Base-by-base conservation (phyloP, 2,113 vertebrate genomes). In the Panthera tigris region DNA sequence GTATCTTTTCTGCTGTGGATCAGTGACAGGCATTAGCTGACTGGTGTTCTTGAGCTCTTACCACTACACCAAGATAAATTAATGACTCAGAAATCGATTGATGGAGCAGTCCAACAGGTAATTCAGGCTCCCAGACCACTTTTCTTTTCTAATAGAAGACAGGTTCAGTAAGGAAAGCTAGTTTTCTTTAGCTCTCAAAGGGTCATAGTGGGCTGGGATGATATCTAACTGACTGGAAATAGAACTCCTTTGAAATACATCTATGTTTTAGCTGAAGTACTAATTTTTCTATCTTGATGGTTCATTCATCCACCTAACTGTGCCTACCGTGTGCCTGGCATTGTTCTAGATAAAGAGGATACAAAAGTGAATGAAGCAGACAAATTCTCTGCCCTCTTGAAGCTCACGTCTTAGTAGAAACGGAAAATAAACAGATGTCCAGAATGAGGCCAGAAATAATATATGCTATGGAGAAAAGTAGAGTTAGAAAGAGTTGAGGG, bases 121-220 rank as follows among this genome's bases (percentile, higher is more conserved):
- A 68, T 71, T 84, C 94, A 36, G 84, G 83, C 45, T 83, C 73
- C 41, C 31, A 15, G 41, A 23, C 39, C 39, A 65, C 25, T 88
- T 80, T 74, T 90, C 52, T 71, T 69, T 76, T 84, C 52, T 5
- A 55, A 76, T 4, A 69, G 90, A 65, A 90, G 25, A 52, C 50
- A 27, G 91, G 39, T 96, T 98, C 63, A 93, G 76, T 41, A 63
- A 73, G 96, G 96, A 91, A 87, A 82, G 95, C 85, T 96, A 89
- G 95, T 98, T 97, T 97, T 94, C 87, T 97, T 94, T 86, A 95
- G 97, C 93, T 96, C 14, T 0, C 12, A n/a, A 87, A 96, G 92
- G 97, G 97, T 97, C 52, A 39, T 91, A 79, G 76, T 74, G 80
- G 57, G 76, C 92, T 90, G 81, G 84, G 94, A 95, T 68, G 74